Evolutionary conservation across 2,113 vertebrate species (phyloP).

Genomic region (Elephas maximus): DNA sequence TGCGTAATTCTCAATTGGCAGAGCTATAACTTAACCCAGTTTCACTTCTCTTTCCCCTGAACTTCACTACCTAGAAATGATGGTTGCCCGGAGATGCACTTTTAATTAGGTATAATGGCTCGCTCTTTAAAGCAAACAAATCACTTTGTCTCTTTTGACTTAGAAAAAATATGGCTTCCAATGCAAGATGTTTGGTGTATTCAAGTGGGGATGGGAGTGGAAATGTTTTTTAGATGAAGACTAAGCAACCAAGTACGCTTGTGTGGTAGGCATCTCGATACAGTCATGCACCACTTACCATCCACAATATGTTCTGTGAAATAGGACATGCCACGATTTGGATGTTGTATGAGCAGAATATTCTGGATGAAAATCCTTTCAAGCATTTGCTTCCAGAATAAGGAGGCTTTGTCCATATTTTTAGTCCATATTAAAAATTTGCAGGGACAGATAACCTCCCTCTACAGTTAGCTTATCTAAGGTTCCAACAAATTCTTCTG

Average conservation of each 20-base stretch:
- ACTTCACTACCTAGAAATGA: background rate
- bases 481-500: no score
- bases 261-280: background rate
- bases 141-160: constrained; percentile 33
- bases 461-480: no score
- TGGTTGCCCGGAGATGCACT: background rate
- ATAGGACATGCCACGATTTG: no score
- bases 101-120: constrained; percentile 43
- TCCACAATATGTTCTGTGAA: no score
- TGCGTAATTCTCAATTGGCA: background rate
- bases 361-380: no score
- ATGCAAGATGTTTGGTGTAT: background rate
- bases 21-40: background rate
- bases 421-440: no score
- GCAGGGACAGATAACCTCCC: no score
- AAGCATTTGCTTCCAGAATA: no score
- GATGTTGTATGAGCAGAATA: no score
- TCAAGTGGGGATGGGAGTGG: background rate
- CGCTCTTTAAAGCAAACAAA: constrained; percentile 17
- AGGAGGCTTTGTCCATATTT: no score
- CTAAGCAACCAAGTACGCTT: background rate
- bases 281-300: no score
- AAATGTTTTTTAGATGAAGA: constrained; percentile 9
- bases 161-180: background rate
- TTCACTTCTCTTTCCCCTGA: background rate